Evolutionary conservation across 2,888 invertebrate species (phyloP).

Genomic region (Cyclophora punctaria): DNA sequence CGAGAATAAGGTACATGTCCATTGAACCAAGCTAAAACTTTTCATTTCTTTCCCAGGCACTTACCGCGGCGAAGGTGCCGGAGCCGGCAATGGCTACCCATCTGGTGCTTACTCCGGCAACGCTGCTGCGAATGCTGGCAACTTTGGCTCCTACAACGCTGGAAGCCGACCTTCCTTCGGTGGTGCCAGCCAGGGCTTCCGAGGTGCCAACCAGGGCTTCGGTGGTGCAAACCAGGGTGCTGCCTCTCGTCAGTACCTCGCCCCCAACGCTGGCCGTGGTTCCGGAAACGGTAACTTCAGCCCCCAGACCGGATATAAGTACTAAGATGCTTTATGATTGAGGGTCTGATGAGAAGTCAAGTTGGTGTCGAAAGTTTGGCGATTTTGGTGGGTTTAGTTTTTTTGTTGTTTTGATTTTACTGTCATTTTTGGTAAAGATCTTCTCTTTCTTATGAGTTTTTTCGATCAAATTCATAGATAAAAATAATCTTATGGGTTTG

Average conservation of each 20-base stretch:
- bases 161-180: conserved; percentile 1
- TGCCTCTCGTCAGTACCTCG: conserved; percentile 60
- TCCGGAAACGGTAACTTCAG: conserved; percentile 65
- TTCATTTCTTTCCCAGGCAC: conserved; percentile 38
- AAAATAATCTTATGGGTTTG: no score
- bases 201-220: conserved; percentile 21
- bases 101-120: conserved; percentile 10
- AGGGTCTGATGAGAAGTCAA: conserved; percentile 19
- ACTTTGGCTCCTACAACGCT: conserved; percentile 18
- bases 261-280: conserved; percentile 56
- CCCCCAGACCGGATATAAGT: conserved; percentile 61
- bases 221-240: conserved; percentile 27
- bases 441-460: no score
- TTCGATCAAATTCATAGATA: no score
- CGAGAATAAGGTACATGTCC: no score
- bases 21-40: neutral
- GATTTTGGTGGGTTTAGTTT: no score
- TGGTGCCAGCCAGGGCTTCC: conserved; percentile 20
- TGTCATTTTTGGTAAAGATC: no score
- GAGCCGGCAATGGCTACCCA: conserved; percentile 14
- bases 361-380: no score
- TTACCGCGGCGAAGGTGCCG: conserved; percentile 63
- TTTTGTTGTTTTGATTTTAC: no score
- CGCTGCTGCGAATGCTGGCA: conserved; percentile 18
- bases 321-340: conserved; percentile 36